phyloP scores from a whole-genome alignment of 2,113 vertebrate species.

The Vulpes lagopus region DNA sequence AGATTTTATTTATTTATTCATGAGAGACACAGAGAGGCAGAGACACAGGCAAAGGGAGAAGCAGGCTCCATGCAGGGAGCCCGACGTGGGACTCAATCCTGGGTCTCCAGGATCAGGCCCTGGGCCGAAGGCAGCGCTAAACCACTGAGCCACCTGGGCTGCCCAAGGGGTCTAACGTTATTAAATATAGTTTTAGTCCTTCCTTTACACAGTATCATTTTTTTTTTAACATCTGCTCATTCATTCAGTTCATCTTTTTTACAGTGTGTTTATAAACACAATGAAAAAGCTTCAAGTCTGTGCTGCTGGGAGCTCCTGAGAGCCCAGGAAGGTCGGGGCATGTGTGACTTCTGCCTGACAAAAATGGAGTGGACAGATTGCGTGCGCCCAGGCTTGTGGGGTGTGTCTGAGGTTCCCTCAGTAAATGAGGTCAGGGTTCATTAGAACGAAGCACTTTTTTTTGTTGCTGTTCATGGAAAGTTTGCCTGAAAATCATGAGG shows the following conservation, averaged over 20 bases:
- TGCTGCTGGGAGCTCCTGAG: neutral
- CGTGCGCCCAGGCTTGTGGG: neutral
- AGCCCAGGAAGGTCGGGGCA: fast-evolving
- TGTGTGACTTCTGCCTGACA: neutral
- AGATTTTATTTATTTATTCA: no score
- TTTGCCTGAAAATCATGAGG: neutral
- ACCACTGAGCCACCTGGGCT: no score
- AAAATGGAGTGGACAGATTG: neutral
- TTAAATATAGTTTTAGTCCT: neutral
- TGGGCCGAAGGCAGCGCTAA: no score
- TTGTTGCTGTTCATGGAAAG: neutral
- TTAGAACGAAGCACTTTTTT: neutral
- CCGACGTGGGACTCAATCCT: no score
- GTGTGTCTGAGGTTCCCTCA: neutral
- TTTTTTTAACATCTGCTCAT: neutral
- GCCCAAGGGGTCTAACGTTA: neutral
- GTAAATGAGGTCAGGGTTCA: neutral
- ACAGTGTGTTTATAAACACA: neutral
- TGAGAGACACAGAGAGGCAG: no score
- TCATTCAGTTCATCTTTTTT: neutral
- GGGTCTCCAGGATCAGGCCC: no score
- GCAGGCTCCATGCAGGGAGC: no score
- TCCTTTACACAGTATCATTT: neutral
- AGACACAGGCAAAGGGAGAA: no score
- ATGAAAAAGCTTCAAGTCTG: neutral